These are phyloP conservation scores for Lasioglossum villosulum DNA, from an alignment of 2,888 invertebrate species.

Conservation along the genomic window DNA sequence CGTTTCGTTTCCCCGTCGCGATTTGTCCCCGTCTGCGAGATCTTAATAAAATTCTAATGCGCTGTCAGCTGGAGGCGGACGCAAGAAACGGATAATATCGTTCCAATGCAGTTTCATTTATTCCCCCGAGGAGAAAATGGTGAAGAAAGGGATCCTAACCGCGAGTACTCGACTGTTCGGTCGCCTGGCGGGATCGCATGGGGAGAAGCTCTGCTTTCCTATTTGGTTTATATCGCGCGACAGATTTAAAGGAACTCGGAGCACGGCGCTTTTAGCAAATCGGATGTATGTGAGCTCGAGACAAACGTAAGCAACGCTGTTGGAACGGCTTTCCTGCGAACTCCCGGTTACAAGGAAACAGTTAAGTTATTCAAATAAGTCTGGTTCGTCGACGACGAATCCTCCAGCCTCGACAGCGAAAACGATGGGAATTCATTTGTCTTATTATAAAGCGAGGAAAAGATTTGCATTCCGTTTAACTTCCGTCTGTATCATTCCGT, in stretches of 20 bases:
- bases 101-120: slow-evolving; percentile 14
- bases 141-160: not conserved
- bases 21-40: not conserved
- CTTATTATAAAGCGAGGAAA: slow-evolving; percentile 4
- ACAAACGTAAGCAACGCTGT: not conserved
- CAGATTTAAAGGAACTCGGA: not conserved
- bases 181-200: not conserved
- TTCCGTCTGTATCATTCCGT: not conserved
- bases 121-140: not conserved
- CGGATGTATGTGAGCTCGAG: not conserved
- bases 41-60: slow-evolving; percentile 2
- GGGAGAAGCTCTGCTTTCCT: not conserved
- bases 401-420: not conserved
- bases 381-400: not conserved
- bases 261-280: not conserved
- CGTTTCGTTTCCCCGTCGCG: not conserved
- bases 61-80: not conserved
- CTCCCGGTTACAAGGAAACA: not conserved
- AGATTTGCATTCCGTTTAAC: slow-evolving; percentile 22
- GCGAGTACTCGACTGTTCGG: not conserved
- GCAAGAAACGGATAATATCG: slow-evolving; percentile 1
- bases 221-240: slow-evolving; percentile 17
- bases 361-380: slow-evolving; percentile 31
- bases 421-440: slow-evolving; percentile 35
- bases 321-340: not conserved